Evolutionary conservation across 1,140 invertebrate genomes (phyloP), one percentile per base, ranked within the genome.

Genomic region (Pteromalus puparum): DNA sequence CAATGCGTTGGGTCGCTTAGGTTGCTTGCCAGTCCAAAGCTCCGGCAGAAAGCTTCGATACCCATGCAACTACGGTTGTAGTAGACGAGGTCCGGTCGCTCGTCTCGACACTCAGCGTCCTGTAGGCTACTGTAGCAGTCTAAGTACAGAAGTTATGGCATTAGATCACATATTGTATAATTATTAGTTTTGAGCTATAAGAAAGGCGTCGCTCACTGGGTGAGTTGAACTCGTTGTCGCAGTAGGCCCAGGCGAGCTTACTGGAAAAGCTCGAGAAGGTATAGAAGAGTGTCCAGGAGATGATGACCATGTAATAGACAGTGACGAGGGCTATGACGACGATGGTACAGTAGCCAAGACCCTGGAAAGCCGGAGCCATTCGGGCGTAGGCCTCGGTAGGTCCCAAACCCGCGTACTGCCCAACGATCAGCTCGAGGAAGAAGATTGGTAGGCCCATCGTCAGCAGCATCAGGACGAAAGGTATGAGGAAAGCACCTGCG

Each of bases 241-340:
- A 97, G 13, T 93, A 92, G 73, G 95, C 95, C 96, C 97, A 98
- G 12, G 94, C 95, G 30, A 97, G 92, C 4, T 94, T 93, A 0
- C 93, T 93, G 18, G 92, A 94, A 87, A 97, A 95, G 1, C 96
- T 97, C 13, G 95, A 94, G 81, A 96, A 95, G 0, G 96, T 95
- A 88, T 97, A 97, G 89, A 96, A 96, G 38, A 97, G 88, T 0
- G 95, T 95, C 97, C 97, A 97, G 0, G 96, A 94, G 0, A 97
- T 95, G 72, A 98, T 96, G 9, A 97, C 94, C 94, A 97, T 97
- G 90, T 97, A 98, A 89, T 97, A 98, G 10, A 97, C 95, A 73
- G 96, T 96, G 38, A 98, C 94, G 87, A 97, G 94, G 34, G 94
- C 94, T 0, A 97, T 97, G 80, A 98, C 96, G 15, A 97, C 94